Conservation (phyloP, 2,888 invertebrate species). For the Hermodice carunculata region DNA sequence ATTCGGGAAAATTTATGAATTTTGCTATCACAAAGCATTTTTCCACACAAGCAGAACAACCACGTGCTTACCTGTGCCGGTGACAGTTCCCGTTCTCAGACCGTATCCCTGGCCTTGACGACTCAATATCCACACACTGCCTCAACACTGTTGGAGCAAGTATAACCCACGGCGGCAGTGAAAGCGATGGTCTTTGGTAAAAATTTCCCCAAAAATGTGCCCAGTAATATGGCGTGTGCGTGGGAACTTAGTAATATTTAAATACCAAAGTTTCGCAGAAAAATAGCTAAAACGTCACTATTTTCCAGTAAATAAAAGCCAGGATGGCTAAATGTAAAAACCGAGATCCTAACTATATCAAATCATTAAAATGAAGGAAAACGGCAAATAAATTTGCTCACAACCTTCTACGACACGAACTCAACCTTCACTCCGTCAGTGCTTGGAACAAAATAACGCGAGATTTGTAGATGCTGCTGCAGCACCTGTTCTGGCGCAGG, state of each 20-base stretch:
- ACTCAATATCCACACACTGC: neutral
- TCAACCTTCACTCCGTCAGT: slow-evolving; percentile 29
- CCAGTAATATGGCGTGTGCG: slow-evolving; percentile 34
- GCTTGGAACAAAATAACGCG: slow-evolving; percentile 37
- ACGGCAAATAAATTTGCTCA: slow-evolving; percentile 30
- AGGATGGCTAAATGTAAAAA: slow-evolving; percentile 18
- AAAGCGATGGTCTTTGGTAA: slow-evolving; percentile 9
- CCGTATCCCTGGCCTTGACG: neutral
- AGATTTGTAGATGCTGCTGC: slow-evolving; percentile 4
- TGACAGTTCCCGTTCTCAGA: neutral
- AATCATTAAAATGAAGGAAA: slow-evolving; percentile 23
- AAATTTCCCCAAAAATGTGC: slow-evolving; percentile 17
- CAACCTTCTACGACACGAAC: slow-evolving; percentile 31
- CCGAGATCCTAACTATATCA: slow-evolving; percentile 19
- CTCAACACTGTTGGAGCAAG: neutral
- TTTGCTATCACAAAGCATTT: slow-evolving; percentile 1
- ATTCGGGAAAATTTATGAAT: too few species aligned
- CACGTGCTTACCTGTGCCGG: slow-evolving; percentile 18
- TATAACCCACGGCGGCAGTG: neutral
- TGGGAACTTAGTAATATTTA: slow-evolving; percentile 22
- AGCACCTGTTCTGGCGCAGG: slow-evolving; percentile 24
- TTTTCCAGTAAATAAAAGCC: slow-evolving; percentile 17
- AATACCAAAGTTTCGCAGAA: slow-evolving; percentile 1
- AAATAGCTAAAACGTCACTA: slow-evolving; percentile 13
- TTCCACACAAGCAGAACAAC: neutral